phyloP scores from a whole-genome alignment of 2,888 invertebrate species.

The Oligia strigilis region DNA sequence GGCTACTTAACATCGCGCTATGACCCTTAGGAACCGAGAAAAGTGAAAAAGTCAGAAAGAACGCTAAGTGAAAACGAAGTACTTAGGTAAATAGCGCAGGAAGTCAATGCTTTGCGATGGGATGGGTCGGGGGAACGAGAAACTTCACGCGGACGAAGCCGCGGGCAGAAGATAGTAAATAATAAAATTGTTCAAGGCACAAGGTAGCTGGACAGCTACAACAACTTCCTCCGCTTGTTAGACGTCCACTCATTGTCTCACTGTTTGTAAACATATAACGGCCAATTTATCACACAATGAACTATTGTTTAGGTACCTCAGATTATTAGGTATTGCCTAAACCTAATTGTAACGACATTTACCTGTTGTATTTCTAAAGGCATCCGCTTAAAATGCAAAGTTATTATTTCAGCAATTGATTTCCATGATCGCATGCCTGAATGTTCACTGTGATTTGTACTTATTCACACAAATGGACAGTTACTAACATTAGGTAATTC shows the following conservation, averaged over 20 bases:
- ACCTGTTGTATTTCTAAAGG: slow-evolving; percentile 15
- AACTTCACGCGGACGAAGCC: background rate
- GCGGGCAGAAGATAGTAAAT: background rate
- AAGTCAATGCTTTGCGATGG: background rate
- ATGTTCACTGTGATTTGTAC: background rate
- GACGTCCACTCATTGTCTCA: slow-evolving; percentile 76
- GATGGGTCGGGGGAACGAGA: background rate
- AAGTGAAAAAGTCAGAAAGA: background rate
- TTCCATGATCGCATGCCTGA: background rate
- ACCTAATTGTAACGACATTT: slow-evolving; percentile 56
- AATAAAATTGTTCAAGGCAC: slow-evolving; percentile 43
- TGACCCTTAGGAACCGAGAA: too few species aligned
- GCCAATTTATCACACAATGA: slow-evolving; percentile 82
- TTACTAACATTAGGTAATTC: background rate
- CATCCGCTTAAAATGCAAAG: slow-evolving; percentile 5
- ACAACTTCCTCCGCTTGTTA: slow-evolving; percentile 80
- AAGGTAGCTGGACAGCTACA: slow-evolving; percentile 62
- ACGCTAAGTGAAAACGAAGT: background rate
- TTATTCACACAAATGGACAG: too few species aligned
- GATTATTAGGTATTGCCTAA: slow-evolving; percentile 69
- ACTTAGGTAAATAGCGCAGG: too few species aligned
- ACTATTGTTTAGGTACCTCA: slow-evolving; percentile 79
- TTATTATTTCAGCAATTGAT: slow-evolving; percentile 4
- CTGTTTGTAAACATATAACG: slow-evolving; percentile 82
- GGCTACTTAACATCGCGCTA: too few species aligned